phyloP scores from a whole-genome alignment of 2,113 vertebrate species.

The Glareola pratincola region DNA sequence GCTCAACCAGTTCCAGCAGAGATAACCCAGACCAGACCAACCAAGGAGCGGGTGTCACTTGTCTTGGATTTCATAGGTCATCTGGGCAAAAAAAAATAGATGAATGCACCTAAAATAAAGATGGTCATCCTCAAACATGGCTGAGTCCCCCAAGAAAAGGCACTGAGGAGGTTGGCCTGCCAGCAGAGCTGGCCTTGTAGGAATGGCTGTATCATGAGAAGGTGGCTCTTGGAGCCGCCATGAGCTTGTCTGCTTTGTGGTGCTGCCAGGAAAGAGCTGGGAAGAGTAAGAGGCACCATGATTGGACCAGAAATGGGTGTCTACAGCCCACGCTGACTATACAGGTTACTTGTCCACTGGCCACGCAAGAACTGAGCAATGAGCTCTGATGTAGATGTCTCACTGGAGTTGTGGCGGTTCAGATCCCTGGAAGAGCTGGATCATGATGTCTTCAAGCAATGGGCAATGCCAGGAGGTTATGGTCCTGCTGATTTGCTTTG shows the following conservation, averaged over 20 bases:
- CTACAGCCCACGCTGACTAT: background rate
- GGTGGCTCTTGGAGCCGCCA: background rate
- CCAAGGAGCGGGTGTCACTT: background rate
- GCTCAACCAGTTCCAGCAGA: background rate
- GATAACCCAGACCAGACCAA: background rate
- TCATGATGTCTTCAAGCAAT: background rate
- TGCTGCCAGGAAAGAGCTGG: background rate
- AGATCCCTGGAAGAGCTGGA: background rate
- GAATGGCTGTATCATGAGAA: accelerated
- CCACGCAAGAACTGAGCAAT: background rate
- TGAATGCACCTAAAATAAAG: background rate
- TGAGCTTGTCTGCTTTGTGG: background rate
- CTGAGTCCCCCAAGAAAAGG: background rate
- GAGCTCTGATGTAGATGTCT: background rate
- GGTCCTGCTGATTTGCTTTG: background rate
- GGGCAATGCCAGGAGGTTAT: background rate
- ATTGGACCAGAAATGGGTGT: background rate
- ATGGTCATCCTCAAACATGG: accelerated
- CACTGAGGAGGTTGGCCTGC: background rate
- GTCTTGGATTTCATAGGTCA: background rate
- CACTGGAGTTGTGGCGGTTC: background rate
- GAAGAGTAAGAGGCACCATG: background rate
- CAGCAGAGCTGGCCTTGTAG: background rate
- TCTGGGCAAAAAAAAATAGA: background rate
- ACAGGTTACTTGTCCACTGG: background rate